Evolutionary conservation across 2,888 invertebrate genomes (phyloP).

Genomic region (Scaptomyza cyrtandrae): DNA sequence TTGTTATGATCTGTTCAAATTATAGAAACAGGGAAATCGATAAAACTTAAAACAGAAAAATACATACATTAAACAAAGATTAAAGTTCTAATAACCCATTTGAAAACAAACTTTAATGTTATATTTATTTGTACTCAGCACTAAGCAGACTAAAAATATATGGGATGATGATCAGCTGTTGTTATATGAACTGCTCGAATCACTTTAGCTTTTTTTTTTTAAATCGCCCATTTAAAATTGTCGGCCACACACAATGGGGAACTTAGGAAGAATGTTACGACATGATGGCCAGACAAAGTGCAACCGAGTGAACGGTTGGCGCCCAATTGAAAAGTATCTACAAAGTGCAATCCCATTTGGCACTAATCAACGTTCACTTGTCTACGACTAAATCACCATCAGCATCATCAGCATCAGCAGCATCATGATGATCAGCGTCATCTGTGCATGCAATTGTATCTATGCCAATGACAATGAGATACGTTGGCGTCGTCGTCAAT

Average conservation of each 20-base stretch:
- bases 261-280: conserved; percentile 34
- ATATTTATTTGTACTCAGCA: neutral
- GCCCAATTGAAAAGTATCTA: conserved; percentile 51
- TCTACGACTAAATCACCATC: conserved; percentile 54
- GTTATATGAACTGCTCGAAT: conserved; percentile 13
- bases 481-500: conserved; percentile 54
- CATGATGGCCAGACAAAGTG: conserved; percentile 31
- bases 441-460: conserved; percentile 38
- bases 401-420: conserved; percentile 17
- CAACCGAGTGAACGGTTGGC: conserved; percentile 34
- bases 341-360: conserved; percentile 55
- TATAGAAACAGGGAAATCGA: neutral
- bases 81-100: neutral
- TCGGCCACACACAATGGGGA: conserved; percentile 18
- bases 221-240: conserved; percentile 20
- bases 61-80: neutral
- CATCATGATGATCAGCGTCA: neutral
- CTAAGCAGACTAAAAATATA: neutral
- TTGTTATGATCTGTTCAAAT: neutral
- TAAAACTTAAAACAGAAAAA: no score
- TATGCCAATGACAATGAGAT: conserved; percentile 65
- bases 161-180: conserved; percentile 4
- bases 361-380: conserved; percentile 56
- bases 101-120: neutral
- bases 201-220: conserved; percentile 20